Conservation (phyloP, 2,113 vertebrate species). For the Parus major region DNA sequence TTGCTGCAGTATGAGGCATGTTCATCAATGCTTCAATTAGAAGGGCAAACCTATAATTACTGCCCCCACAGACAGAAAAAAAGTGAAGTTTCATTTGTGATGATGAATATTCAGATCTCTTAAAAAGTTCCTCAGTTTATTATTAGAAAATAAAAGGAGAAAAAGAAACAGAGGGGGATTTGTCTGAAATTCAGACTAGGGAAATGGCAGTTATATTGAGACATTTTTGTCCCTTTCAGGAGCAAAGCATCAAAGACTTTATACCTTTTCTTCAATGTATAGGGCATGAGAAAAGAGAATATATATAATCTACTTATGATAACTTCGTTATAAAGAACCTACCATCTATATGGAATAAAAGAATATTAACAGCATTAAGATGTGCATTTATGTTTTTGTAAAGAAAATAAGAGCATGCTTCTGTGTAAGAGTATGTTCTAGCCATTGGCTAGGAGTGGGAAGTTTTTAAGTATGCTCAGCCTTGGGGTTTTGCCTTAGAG, state of each 20-base stretch:
- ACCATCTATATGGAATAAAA: neutral
- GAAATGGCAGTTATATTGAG: conserved; percentile 16
- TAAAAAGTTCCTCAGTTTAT: conserved; percentile 26
- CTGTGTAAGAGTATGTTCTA: neutral
- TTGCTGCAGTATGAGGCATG: neutral
- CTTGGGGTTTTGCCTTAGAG: neutral
- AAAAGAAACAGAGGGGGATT: conserved; percentile 36
- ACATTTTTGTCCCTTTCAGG: conserved; percentile 5
- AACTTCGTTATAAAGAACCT: neutral
- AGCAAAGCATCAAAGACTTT: neutral
- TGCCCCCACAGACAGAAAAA: conserved; percentile 12
- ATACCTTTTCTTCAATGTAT: neutral
- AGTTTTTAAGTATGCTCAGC: neutral
- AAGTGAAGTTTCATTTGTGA: conserved; percentile 38
- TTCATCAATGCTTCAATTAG: conserved; percentile 53
- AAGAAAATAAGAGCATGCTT: neutral
- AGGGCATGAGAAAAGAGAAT: neutral
- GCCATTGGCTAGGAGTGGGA: neutral
- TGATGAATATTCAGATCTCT: conserved; percentile 44
- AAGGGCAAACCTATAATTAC: conserved; percentile 55
- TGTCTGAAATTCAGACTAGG: conserved; percentile 14
- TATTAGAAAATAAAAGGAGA: conserved; percentile 52
- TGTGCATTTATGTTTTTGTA: neutral
- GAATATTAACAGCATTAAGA: neutral
- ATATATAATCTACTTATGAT: neutral